Conservation (phyloP, 2,888 invertebrate genomes). For the Eumerus sabulonum region DNA sequence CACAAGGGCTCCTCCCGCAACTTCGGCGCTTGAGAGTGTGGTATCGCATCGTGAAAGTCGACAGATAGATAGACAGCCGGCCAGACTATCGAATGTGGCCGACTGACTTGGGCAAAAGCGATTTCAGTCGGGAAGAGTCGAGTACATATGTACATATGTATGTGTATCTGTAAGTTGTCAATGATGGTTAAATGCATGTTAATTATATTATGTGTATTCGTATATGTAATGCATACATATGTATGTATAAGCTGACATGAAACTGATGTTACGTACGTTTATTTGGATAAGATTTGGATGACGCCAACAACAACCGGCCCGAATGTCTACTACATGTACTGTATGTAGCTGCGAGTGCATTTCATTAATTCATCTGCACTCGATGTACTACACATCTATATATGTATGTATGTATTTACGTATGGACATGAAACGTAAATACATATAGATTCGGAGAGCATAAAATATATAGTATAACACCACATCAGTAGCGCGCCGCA, state of each 20-base stretch:
- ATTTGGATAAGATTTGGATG: slow-evolving; percentile 64
- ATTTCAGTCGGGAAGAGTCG: slow-evolving; percentile 25
- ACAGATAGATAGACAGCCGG: slow-evolving; percentile 45
- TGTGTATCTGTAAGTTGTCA: slow-evolving; percentile 59
- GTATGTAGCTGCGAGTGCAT: background rate
- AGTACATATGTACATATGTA: too few relatives aligned
- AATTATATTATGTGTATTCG: slow-evolving; percentile 45
- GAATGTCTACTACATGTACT: slow-evolving; percentile 13
- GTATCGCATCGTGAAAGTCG: slow-evolving; percentile 45
- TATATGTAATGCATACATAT: background rate
- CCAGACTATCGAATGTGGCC: too few relatives aligned
- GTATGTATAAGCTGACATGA: slow-evolving; percentile 1
- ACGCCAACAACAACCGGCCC: slow-evolving; percentile 38
- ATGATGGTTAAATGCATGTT: slow-evolving; percentile 62
- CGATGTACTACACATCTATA: slow-evolving; percentile 23
- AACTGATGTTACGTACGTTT: slow-evolving; percentile 42
- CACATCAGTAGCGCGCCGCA: slow-evolving; percentile 55
- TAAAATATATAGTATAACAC: slow-evolving; percentile 64
- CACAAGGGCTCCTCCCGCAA: slow-evolving; percentile 30
- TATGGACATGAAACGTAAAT: slow-evolving; percentile 39
- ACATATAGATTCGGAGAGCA: slow-evolving; percentile 53
- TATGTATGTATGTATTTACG: too few relatives aligned
- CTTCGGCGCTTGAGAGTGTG: slow-evolving; percentile 37
- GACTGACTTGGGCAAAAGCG: slow-evolving; percentile 9
- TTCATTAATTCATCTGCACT: slow-evolving; percentile 44